Evolutionary conservation across 2,888 invertebrate genomes (phyloP), one percentile per base, ranked within the genome.

Genomic region (Linhomoeus sp.): DNA sequence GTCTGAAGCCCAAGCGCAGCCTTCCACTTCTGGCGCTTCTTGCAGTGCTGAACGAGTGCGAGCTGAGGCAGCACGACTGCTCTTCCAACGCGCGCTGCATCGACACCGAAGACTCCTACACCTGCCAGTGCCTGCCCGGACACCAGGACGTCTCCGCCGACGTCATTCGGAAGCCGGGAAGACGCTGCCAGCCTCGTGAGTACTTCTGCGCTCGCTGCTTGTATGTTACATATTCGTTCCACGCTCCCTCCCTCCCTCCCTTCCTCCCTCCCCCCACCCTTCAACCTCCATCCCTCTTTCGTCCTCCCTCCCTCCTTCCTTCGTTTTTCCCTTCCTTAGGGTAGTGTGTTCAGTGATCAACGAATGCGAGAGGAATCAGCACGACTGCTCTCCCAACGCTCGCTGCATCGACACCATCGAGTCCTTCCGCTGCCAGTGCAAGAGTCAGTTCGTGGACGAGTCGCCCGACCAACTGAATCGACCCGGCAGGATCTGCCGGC

Each of bases 21-120:
- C n/a, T n/a, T n/a, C n/a, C n/a, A n/a, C n/a, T n/a, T n/a, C n/a
- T n/a, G n/a, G n/a, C n/a, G n/a, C n/a, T 29, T 43, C 43, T 66
- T 67, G 48, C 67, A 76, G 86, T 88, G 70, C 86, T 86, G 62
- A 78, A 88, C 63, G 88, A 88, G 64, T 90, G 88, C 58, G 62
- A 70, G 23, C 57, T 57, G 14, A 61, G 61, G 3, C 61, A 60
- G 49, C 58, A 61, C 43, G 62, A 62, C 48, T 62, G 62, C 58
- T 83, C 84, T 0, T 75, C 77, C 45, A 76, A 83, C 58, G 80
- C 87, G 0, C 77, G 79, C 39, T 90, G 88, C 62, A 83, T 87
- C 67, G 88, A 90, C 64, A 70, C 85, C 5, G 76, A 78, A 5
- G 88, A 87, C 5, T 81, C 84, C 0, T 88, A 83, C 66, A 83